These are phyloP conservation scores for Caenorhabditis macrosperma DNA, from an alignment of 2,888 invertebrate species.

Conservation along the genomic window DNA sequence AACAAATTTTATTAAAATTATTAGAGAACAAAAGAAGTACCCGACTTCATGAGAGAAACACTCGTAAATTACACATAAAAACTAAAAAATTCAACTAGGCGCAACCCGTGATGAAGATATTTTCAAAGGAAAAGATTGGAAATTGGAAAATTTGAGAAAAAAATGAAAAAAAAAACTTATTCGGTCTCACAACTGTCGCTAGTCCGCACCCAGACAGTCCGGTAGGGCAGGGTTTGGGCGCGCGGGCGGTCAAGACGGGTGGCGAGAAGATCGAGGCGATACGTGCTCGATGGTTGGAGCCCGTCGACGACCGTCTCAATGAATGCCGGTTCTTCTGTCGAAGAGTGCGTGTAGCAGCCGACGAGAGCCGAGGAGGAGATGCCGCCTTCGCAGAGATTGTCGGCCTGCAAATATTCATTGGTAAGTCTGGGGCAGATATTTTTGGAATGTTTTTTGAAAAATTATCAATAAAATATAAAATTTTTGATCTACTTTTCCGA, in stretches of 20 bases:
- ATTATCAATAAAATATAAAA: no score
- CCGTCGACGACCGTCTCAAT: conserved; percentile 69
- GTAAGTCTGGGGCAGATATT: neutral
- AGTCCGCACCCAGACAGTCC: conserved; percentile 72
- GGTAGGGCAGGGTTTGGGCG: conserved; percentile 68
- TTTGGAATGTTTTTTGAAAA: neutral
- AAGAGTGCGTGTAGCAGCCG: conserved; percentile 68
- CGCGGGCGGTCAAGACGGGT: conserved; percentile 59
- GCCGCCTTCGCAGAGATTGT: conserved; percentile 67
- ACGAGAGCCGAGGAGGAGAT: conserved; percentile 62
- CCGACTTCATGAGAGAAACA: no score
- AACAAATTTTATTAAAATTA: no score
- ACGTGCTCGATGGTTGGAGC: conserved; percentile 65
- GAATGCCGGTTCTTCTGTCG: conserved; percentile 31
- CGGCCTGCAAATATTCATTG: conserved; percentile 55
- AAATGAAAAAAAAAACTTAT: no score
- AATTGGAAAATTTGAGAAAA: no score
- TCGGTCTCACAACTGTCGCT: conserved; percentile 15
- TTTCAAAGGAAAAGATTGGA: no score
- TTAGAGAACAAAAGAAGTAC: no score
- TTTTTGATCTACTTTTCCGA: no score
- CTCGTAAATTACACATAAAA: no score
- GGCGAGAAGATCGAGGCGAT: conserved; percentile 69
- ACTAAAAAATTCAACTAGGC: no score
- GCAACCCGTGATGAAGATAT: no score